Percentiles rank a stretch among this genome's conserved stretches.
Evolutionary conservation across 1,140 invertebrate genomes (phyloP).

Genomic region (Lepidurus couesii): DNA sequence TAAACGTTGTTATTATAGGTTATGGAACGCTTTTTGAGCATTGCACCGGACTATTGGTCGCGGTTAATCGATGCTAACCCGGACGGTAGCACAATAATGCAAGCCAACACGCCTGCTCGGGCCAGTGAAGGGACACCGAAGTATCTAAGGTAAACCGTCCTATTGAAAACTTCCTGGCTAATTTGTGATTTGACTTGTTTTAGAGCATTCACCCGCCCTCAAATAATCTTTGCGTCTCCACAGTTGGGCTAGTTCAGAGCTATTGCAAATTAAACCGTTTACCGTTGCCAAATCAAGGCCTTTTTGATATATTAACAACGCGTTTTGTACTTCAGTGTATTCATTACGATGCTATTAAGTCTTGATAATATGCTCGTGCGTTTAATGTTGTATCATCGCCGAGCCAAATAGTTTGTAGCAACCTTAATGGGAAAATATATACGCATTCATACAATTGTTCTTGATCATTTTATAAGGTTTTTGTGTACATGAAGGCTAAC

Average conservation of each 20-base stretch:
- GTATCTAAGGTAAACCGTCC: background rate
- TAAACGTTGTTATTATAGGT: background rate
- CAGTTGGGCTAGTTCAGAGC: background rate
- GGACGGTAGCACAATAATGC: background rate
- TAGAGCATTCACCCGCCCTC: background rate
- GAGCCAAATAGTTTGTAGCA: too few relatives aligned
- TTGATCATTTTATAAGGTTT: too few relatives aligned
- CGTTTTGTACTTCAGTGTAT: conserved; percentile 4
- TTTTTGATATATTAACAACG: background rate
- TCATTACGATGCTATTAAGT: background rate
- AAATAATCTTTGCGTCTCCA: conserved; percentile 5
- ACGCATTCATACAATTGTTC: too few relatives aligned
- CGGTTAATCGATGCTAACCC: background rate
- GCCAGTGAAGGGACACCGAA: background rate
- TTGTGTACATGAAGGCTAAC: too few relatives aligned
- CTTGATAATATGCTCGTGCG: too few relatives aligned
- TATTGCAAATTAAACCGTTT: background rate
- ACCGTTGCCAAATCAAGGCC: background rate
- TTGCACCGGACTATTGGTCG: background rate
- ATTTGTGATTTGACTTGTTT: background rate
- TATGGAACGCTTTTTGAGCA: background rate
- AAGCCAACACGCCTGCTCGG: background rate
- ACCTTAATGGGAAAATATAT: too few relatives aligned
- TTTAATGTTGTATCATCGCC: too few relatives aligned
- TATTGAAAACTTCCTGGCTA: background rate